Percentiles rank a stretch among this genome's conserved stretches.
These are phyloP conservation scores for Leptinotarsa juncta DNA, from an alignment of 2,888 invertebrate species.

Conservation along the genomic window DNA sequence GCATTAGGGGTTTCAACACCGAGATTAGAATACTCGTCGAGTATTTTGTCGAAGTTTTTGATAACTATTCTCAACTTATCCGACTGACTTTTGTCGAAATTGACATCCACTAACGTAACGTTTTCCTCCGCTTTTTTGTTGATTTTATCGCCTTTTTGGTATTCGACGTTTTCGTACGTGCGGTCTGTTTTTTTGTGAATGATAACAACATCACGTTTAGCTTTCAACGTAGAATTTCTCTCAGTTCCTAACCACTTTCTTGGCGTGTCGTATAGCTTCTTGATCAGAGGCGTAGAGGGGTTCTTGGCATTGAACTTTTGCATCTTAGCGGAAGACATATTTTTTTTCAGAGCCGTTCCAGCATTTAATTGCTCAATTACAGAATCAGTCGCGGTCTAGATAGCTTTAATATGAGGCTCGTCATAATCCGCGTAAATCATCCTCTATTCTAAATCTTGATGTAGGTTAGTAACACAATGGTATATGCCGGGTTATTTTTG, in stretches of 20 bases:
- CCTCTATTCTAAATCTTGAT: constrained; percentile 27
- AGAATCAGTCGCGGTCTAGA: constrained; percentile 40
- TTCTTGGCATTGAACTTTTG: constrained; percentile 50
- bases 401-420: constrained; percentile 19
- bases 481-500: constrained; percentile 28
- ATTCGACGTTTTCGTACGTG: constrained; percentile 55
- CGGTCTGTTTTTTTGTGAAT: constrained; percentile 51
- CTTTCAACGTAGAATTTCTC: constrained; percentile 29
- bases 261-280: constrained; percentile 58
- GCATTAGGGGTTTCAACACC: constrained; percentile 17
- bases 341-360: neutral
- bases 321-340: constrained; percentile 56
- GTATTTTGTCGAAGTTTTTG: constrained; percentile 69
- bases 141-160: constrained; percentile 34
- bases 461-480: constrained; percentile 39
- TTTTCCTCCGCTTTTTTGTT: constrained; percentile 65
- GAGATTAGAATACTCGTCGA: constrained; percentile 64
- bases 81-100: constrained; percentile 37
- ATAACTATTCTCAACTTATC: constrained; percentile 67
- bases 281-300: constrained; percentile 55
- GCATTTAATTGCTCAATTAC: constrained; percentile 7
- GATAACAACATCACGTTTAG: constrained; percentile 46
- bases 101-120: constrained; percentile 65
- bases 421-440: constrained; percentile 26
- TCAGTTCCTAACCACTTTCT: constrained; percentile 55